Conservation (phyloP, 2,888 invertebrate genomes). For the Drosophila pseudotakahashii region DNA sequence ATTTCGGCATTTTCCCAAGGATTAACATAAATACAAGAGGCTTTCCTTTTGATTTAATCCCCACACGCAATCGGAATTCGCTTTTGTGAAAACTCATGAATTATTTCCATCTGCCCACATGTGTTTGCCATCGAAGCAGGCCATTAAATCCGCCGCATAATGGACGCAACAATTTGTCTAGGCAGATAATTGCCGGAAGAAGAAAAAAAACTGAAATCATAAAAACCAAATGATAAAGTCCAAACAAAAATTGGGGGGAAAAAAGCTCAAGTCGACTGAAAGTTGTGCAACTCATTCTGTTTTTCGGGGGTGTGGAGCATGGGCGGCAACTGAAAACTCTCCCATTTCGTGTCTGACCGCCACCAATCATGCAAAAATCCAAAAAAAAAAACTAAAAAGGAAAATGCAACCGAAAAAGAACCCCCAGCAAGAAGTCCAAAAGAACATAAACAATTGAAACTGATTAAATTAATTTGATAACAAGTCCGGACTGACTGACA, state of each 20-base stretch:
- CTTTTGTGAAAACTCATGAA: constrained; percentile 20
- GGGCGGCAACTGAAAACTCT: constrained; percentile 35
- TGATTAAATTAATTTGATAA: constrained; percentile 80
- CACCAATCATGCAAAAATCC: constrained; percentile 73
- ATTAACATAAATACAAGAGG: constrained; percentile 23
- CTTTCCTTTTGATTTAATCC: constrained; percentile 24
- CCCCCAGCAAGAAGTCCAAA: constrained; percentile 23
- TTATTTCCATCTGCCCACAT: constrained; percentile 47
- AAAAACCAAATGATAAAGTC: constrained; percentile 15
- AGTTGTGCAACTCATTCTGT: constrained; percentile 51
- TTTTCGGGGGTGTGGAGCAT: constrained; percentile 3
- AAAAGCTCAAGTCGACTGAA: constrained; percentile 65
- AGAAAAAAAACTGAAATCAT: constrained; percentile 15
- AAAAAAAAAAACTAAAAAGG: constrained; percentile 17
- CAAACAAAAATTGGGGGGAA: constrained; percentile 12
- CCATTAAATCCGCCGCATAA: constrained; percentile 58
- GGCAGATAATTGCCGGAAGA: constrained; percentile 47
- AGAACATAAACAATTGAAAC: constrained; percentile 79
- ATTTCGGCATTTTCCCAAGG: constrained; percentile 54
- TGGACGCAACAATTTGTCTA: constrained; percentile 67
- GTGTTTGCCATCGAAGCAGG: constrained; percentile 34
- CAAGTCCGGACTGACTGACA: constrained; percentile 45
- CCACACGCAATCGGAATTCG: constrained; percentile 20
- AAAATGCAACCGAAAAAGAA: constrained; percentile 11
- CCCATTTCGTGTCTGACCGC: constrained; percentile 67